Evolutionary conservation across 2,888 invertebrate species (phyloP).

Genomic region (Plagodis dolabraria): DNA sequence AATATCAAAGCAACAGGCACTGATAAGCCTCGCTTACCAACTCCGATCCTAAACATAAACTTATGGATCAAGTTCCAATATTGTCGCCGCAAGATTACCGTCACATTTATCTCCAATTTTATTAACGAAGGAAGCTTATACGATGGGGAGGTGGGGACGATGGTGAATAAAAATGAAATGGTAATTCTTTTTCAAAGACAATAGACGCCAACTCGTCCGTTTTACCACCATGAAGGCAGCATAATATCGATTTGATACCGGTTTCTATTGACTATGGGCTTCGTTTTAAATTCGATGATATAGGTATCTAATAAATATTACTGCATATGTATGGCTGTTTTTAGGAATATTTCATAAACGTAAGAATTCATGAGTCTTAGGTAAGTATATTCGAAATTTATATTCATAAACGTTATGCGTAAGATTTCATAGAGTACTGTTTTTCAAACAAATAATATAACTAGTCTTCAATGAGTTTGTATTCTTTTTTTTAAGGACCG

Average conservation of each 20-base stretch:
- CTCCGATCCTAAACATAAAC: conserved; percentile 5
- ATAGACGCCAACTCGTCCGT: conserved; percentile 16
- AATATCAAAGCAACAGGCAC: conserved; percentile 22
- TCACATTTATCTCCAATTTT: conserved; percentile 16
- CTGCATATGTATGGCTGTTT: not conserved
- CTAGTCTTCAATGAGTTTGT: too few relatives aligned
- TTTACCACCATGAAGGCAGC: conserved; percentile 35
- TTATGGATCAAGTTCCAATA: conserved; percentile 14
- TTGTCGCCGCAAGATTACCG: conserved; percentile 3
- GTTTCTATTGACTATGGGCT: conserved; percentile 1
- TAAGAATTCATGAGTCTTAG: too few relatives aligned
- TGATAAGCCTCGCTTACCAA: conserved; percentile 23
- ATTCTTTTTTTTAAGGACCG: too few relatives aligned
- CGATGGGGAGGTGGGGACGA: conserved; percentile 21
- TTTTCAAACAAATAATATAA: too few relatives aligned
- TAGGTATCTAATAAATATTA: not conserved
- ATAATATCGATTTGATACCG: conserved; percentile 39
- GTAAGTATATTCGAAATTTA: too few relatives aligned
- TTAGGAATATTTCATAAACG: too few relatives aligned
- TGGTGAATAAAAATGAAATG: conserved; percentile 38
- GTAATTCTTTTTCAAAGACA: conserved; percentile 32
- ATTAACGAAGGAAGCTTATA: conserved; percentile 39
- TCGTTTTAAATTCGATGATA: conserved; percentile 2
- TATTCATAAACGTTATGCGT: too few relatives aligned
- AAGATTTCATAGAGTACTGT: too few relatives aligned